Base-by-base conservation (phyloP, 1,140 invertebrate genomes). In the Neodiprion fabricii region DNA sequence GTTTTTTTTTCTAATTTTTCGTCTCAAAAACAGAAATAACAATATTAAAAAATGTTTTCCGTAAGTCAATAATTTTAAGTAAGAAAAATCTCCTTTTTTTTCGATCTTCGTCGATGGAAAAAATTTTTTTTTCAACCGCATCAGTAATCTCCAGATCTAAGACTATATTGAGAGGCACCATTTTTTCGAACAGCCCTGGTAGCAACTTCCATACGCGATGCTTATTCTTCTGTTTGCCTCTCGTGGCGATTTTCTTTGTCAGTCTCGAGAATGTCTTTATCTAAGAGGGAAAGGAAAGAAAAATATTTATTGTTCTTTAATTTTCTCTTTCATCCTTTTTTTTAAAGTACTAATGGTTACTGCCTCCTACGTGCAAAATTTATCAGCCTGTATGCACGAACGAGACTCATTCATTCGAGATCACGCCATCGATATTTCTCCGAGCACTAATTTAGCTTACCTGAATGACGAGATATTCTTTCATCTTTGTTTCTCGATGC, bases 311-410 rank as follows among this genome's bases (percentile, higher is more conserved):
- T 21, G 17, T 21, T 21, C 17, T 21, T 21, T 21, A 21, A 21
- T 21, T 21, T 21, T 21, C 17, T 21, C 17, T 21, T 21, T 21
- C 17, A 8, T 11, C 40, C 21, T 21, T 21, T 14, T 1, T 53
- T 53, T 53, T 53, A 53, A 53, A n/a, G 68, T 40, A 21, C 47
- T 74, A 67, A 48, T 68, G 40, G 67, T 74, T 68, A 74, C 48
- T 74, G 73, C 65, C 73, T 68, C 73, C 67, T 68, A 50, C 65
- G 67, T 74, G 73, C 73, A 74, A 74, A 74, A 48, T 9, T 74
- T 74, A 74, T 67, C 48, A 74, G 73, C 73, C 73, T 49, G 48
- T 68, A 21, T n/a, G 73, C 73, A 74, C 73, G 28, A n/a, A 12
- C 14, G 48, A 48, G 67, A 49, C 67, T 74, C 67, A 74, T 66